Evolutionary conservation across 2,797 vertebrate species (phyloP), one percentile per base, ranked within the genome.

Genomic region (Gymnocypris eckloni): DNA sequence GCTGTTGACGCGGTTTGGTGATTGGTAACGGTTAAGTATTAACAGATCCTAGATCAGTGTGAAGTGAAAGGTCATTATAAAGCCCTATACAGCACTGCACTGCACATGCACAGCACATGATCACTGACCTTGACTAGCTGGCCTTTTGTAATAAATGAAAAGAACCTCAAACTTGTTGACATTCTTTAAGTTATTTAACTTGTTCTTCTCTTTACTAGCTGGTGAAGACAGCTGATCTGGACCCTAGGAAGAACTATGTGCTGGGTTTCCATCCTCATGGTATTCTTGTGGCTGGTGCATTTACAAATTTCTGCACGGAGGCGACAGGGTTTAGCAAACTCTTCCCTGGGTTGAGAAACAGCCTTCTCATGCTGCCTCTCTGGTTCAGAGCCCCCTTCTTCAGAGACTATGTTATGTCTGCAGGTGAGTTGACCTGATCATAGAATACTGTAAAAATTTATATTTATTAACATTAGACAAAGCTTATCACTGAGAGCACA

Each of bases 261-360:
- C 41, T 98, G 0, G 98, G 96, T 45, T 97, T 97, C 90, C 98
- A 99, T 76, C 98, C 98, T 0, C 98, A 99, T 0, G 97, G 98
- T 0, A 92, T 99, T 48, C 92, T 99, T 93, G 96, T 96, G 6
- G 90, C 93, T 0, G 97, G 98, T 61, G 97, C 96, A 80, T 99
- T 99, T 15, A 75, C 94, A 79, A 98, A 97, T 91, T 97, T 99
- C 93, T 98, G 97, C 92, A 96, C 96, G 0, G 94, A 95, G 9
- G 92, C 95, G 2, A 96, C 97, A 0, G 96, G 95, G 11, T 98
- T 99, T 88, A 90, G 88, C 4, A 77, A 76, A 0, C 81, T 96
- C 25, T 99, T 96, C 90, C 97, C 97, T 0, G 97, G 97, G 18
- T 90, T 99, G 88, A 94, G 79, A 8, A 93, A 94, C 0, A 93